A percentile compares a stretch with the other conserved stretches of the same genome.
phyloP scores from a whole-genome alignment of 2,113 vertebrate genomes.

The Hirundichthys speculiger region DNA sequence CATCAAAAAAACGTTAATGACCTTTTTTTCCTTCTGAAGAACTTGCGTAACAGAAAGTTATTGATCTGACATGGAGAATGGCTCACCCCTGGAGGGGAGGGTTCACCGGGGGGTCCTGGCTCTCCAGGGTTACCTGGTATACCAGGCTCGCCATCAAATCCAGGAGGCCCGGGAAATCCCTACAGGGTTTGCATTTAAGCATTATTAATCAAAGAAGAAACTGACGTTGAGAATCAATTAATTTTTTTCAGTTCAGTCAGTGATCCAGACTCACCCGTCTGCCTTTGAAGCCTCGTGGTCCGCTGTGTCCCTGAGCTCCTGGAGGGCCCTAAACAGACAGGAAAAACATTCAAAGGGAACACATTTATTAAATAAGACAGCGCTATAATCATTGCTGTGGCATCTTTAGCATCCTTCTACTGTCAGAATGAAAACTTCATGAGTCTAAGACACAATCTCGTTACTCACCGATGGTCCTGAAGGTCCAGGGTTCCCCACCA shows the following conservation, averaged over 20 bases:
- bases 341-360: neutral
- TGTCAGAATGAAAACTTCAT: too few species aligned
- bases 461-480: slow-evolving; percentile 83
- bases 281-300: slow-evolving; percentile 92
- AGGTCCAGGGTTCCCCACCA: slow-evolving; percentile 88
- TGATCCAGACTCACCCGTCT: slow-evolving; percentile 79
- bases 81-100: slow-evolving; percentile 83
- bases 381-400: too few species aligned
- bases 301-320: slow-evolving; percentile 88
- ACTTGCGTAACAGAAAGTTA: neutral
- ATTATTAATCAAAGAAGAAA: neutral
- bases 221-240: neutral
- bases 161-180: slow-evolving; percentile 91
- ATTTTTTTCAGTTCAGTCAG: neutral
- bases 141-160: slow-evolving; percentile 95
- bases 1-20: neutral
- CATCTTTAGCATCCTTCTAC: too few species aligned
- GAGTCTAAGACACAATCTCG: neutral
- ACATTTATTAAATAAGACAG: neutral
- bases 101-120: slow-evolving; percentile 88
- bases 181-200: slow-evolving; percentile 49
- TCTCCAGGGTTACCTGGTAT: slow-evolving; percentile 93
- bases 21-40: accelerated
- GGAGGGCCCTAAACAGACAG: slow-evolving; percentile 86
- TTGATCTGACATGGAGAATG: neutral